These are phyloP conservation scores for Bufo bufo DNA, from an alignment of 2,113 vertebrate genomes.

Conservation along the genomic window DNA sequence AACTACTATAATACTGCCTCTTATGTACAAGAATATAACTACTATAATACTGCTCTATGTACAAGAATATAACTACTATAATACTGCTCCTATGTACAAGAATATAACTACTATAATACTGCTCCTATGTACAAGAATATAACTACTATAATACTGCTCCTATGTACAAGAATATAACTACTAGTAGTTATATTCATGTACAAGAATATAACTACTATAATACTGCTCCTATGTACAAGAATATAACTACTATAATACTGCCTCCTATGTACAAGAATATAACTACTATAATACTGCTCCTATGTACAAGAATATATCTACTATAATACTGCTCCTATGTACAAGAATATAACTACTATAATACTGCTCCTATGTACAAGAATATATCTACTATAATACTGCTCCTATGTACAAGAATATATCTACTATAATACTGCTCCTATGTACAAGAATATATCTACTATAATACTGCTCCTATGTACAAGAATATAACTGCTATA, in stretches of 20 bases:
- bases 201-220: neutral
- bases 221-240: neutral
- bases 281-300: constrained; percentile 2
- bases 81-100: neutral
- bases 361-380: neutral
- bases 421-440: constrained; percentile 2
- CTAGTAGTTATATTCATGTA: neutral
- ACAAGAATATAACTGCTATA: constrained; percentile 16
- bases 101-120: constrained; percentile 11
- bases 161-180: constrained; percentile 4
- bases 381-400: constrained; percentile 6
- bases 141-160: constrained; percentile 2
- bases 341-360: constrained; percentile 11
- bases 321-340: neutral
- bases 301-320: neutral
- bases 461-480: constrained; percentile 1
- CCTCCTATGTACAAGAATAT: constrained; percentile 1
- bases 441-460: constrained; percentile 10
- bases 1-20: no score
- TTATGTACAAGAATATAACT: no score
- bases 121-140: neutral
- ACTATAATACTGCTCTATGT: no score
- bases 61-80: no score
- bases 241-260: neutral
- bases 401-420: no score